Percentiles rank a stretch among this genome's conserved stretches.
Conservation (phyloP, 2,113 vertebrate species). For the Porphyrio hochstetteri region DNA sequence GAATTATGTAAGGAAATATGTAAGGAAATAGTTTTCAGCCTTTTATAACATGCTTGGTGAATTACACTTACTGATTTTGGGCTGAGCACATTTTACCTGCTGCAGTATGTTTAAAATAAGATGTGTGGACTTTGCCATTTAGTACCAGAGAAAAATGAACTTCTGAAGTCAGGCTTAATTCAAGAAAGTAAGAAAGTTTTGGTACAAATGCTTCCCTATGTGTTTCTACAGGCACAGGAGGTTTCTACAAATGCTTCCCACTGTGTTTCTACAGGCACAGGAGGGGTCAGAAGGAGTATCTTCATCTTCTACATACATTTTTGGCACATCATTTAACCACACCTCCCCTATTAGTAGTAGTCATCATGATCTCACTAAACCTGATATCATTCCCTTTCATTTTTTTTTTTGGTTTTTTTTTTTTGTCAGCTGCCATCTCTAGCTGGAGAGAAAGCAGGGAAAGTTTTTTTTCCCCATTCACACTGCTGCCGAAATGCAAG, state of each 20-base stretch:
- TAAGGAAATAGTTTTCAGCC: not conserved
- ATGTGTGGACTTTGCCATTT: not conserved
- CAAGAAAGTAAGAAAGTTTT: not conserved
- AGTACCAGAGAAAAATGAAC: not conserved
- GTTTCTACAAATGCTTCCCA: not conserved
- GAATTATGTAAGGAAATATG: not conserved
- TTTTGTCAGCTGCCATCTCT: not conserved
- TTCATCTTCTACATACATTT: not conserved
- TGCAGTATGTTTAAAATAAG: not conserved
- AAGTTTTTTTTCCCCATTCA: not conserved
- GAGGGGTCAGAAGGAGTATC: not conserved
- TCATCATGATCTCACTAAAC: not conserved
- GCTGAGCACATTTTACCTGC: not conserved
- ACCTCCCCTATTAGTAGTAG: not conserved
- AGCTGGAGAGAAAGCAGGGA: not conserved
- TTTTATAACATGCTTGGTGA: not conserved
- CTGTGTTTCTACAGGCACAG: not conserved
- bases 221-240: not conserved
- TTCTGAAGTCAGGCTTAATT: not conserved
- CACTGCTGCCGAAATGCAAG: not conserved
- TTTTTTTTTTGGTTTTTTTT: not conserved
- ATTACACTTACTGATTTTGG: not conserved
- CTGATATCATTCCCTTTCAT: not conserved
- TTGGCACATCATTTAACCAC: not conserved
- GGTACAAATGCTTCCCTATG: not conserved